Evolutionary conservation across 2,888 invertebrate genomes (phyloP), one percentile per base, ranked within the genome.

Genomic region (Torymus aiolomorphi): DNA sequence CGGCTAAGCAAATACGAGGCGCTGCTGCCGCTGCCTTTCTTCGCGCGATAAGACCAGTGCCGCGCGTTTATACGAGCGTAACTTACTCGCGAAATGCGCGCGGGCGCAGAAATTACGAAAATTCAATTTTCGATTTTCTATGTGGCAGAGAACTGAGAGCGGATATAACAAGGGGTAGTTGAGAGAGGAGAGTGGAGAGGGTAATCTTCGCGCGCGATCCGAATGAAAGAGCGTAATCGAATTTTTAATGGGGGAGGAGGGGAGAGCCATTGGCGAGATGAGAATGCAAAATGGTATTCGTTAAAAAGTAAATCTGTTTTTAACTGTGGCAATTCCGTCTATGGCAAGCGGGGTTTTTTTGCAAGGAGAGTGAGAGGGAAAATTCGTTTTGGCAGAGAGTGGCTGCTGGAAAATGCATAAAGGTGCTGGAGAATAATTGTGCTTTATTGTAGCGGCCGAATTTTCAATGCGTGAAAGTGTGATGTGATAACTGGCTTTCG

Each of bases 111-210:
- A 79, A 79, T 79, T 66, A 72, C 61, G 80, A 67, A 73, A 76
- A 80, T 80, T 76, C 73, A 80, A 80, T 76, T 80, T 72, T 59
- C 76, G 61, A 67, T 69, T 80, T 20, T 24, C 73, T 56, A 65
- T 49, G 67, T 24, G 16, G 63, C 11, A 13, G 63, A 24, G 14
- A 4, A 20, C 56, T n/a, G n/a, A n/a, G n/a, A n/a, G n/a, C n/a
- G n/a, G n/a, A n/a, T n/a, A n/a, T n/a, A n/a, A n/a, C n/a, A n/a
- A n/a, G n/a, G n/a, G n/a, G 54, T 63, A 20, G 31, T 3, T 66
- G 10, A 51, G 57, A 65, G 62, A 42, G 65, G 70, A 57, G 59
- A 52, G 52, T 13, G n/a, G 54, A 31, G 24, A 49, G 31, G 62
- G 18, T 56, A 51, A 63, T 67, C 74, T 74, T 51, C 11, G 16